Evolutionary conservation across 2,797 vertebrate species (phyloP).

Genomic region (Anniella stebbinsi): DNA sequence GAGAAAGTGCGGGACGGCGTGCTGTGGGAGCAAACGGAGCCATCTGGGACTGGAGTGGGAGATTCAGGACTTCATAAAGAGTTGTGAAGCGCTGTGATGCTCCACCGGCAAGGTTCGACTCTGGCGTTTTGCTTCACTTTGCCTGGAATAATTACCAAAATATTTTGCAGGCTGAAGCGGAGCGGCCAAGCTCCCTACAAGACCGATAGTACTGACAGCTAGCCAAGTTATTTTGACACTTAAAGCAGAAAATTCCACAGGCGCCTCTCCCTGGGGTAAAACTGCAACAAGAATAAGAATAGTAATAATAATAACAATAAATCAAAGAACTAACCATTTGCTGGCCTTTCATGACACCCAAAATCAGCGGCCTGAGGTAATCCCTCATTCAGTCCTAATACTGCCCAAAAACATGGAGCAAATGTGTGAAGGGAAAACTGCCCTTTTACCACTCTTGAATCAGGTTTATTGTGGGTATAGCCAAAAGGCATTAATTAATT

Average conservation of each 20-base stretch:
- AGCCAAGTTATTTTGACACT: background rate
- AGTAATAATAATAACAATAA: too few species aligned
- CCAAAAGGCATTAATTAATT: background rate
- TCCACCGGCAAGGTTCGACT: background rate
- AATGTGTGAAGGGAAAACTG: background rate
- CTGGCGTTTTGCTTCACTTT: background rate
- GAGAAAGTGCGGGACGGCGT: background rate
- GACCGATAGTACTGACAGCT: background rate
- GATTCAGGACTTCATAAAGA: background rate
- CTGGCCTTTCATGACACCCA: background rate
- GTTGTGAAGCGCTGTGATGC: background rate
- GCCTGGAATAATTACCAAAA: background rate
- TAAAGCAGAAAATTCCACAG: background rate
- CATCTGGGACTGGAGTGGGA: background rate
- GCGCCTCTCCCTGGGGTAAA: background rate
- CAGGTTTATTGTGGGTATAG: background rate
- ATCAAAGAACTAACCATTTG: background rate
- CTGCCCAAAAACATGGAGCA: background rate
- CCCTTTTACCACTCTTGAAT: background rate
- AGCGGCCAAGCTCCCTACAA: fast-evolving
- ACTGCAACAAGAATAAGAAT: background rate
- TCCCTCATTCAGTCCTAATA: background rate
- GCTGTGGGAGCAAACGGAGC: background rate
- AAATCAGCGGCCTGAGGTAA: background rate
- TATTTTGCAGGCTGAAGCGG: background rate